Evolutionary conservation across 1,140 invertebrate genomes (phyloP), one percentile per base, ranked within the genome.

Genomic region (Heliothis subflexa): DNA sequence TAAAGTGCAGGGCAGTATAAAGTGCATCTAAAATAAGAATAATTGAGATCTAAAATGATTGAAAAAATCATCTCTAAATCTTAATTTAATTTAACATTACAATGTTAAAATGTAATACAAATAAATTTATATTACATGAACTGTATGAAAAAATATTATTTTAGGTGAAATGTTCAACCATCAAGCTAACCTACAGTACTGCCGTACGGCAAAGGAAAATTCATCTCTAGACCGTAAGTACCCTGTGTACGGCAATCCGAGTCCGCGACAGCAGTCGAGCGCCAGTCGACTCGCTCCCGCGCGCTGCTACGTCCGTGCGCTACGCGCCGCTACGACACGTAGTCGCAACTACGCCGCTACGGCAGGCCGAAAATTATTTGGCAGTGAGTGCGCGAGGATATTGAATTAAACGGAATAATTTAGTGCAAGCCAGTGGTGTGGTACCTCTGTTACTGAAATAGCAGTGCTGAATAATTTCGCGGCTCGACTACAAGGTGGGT

Each of bases 261-360:
- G 86, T 84, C 80, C 83, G 89, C 89, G 87, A 85, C 83, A 88
- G 81, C 82, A 81, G 81, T 83, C 83, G 87, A 89, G 87, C 85
- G 83, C 81, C 89, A 89, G 91, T 91, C 85, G 87, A 83, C 85
- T 90, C 85, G 84, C 64, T 86, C 88, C 87, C 88, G 91, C 79
- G 88, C 81, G 81, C 82, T 77, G 84, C 91, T 92, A 92, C 88
- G 86, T 82, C 61, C 85, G 88, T 80, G 71, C 79, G 87, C 89
- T 90, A 91, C 90, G 83, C 85, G 83, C 72, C 80, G 87, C 87
- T 90, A 90, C 90, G 90, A 83, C 78, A 52, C 86, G 88, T 88
- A 90, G 86, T 85, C 74, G 73, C 80, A 81, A 85, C 81, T 74
- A 83, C 78, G 76, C 79, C 49, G 80, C 81, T 86, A 87, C 86